Evolutionary conservation across 2,888 invertebrate genomes (phyloP).

Genomic region (Idaea aversata): DNA sequence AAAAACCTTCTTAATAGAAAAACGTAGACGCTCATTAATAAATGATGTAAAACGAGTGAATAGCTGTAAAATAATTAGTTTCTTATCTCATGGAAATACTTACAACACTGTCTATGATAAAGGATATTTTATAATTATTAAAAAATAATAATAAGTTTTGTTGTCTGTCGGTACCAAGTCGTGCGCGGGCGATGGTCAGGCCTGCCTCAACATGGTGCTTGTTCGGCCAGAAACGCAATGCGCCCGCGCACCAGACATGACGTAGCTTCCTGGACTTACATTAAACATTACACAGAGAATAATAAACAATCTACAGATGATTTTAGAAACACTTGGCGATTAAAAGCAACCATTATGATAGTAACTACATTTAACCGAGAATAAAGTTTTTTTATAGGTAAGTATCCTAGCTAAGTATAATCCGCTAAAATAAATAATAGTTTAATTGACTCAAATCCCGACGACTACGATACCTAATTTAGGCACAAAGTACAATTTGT

Average conservation of each 20-base stretch:
- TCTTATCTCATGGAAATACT: too few species aligned
- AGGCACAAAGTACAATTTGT: too few species aligned
- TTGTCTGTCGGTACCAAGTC: conserved; percentile 50
- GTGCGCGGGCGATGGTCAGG: conserved; percentile 50
- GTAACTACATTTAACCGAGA: neutral
- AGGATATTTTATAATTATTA: neutral
- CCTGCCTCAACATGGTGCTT: conserved; percentile 75
- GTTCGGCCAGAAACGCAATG: conserved; percentile 47
- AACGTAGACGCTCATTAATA: too few species aligned
- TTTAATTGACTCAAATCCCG: too few species aligned
- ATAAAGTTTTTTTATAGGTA: neutral
- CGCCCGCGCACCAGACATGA: conserved; percentile 44
- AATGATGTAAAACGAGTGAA: too few species aligned
- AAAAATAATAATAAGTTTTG: conserved; percentile 8
- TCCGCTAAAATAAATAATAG: too few species aligned
- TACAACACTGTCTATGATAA: too few species aligned
- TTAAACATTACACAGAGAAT: conserved; percentile 28
- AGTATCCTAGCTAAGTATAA: too few species aligned
- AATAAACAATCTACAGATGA: conserved; percentile 23
- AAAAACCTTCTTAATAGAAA: too few species aligned
- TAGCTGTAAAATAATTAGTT: too few species aligned
- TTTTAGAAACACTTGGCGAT: neutral
- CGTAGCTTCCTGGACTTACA: conserved; percentile 47
- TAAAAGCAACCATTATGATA: neutral
- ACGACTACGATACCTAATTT: too few species aligned